These are phyloP conservation scores for Hyles euphorbiae DNA, from an alignment of 1,140 invertebrate genomes.

Conservation along the genomic window DNA sequence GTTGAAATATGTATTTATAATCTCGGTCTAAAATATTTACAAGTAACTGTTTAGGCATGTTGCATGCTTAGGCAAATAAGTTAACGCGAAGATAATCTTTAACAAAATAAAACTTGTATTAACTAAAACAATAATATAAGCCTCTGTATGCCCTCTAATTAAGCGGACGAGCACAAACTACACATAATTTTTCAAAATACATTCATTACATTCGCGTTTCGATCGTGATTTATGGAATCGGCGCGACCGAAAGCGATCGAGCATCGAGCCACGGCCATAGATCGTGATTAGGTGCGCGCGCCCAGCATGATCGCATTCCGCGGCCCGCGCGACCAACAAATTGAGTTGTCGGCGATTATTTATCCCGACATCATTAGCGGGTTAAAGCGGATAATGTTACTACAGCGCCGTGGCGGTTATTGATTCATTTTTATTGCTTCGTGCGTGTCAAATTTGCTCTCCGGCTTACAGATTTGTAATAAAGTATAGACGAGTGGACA, in stretches of 20 bases:
- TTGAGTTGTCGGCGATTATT: slow-evolving; percentile 50
- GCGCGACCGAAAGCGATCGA: slow-evolving; percentile 15
- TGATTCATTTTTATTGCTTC: slow-evolving; percentile 20
- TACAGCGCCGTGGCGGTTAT: slow-evolving; percentile 13
- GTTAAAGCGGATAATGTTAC: slow-evolving; percentile 23
- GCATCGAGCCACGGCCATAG: slow-evolving; percentile 18
- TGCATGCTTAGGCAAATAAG: neutral
- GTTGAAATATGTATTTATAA: no score
- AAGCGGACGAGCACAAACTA: no score
- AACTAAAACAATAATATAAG: no score
- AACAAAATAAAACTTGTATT: slow-evolving; percentile 2
- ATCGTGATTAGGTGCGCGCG: slow-evolving; percentile 39
- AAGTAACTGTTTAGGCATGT: no score
- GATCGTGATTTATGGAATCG: slow-evolving; percentile 40
- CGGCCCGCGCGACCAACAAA: slow-evolving; percentile 25
- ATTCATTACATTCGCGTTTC: slow-evolving; percentile 34
- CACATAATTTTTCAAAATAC: no score
- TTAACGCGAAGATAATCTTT: slow-evolving; percentile 1
- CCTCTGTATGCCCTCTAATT: no score
- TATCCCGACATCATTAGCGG: slow-evolving; percentile 36
- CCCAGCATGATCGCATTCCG: slow-evolving; percentile 36
- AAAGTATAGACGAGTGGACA: neutral
- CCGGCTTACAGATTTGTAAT: neutral
- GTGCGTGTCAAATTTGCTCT: no score
- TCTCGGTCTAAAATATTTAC: no score